A percentile compares a stretch with the other conserved stretches of the same genome.
Conservation (phyloP, 2,888 invertebrate genomes). For the Plagiodera versicolora region DNA sequence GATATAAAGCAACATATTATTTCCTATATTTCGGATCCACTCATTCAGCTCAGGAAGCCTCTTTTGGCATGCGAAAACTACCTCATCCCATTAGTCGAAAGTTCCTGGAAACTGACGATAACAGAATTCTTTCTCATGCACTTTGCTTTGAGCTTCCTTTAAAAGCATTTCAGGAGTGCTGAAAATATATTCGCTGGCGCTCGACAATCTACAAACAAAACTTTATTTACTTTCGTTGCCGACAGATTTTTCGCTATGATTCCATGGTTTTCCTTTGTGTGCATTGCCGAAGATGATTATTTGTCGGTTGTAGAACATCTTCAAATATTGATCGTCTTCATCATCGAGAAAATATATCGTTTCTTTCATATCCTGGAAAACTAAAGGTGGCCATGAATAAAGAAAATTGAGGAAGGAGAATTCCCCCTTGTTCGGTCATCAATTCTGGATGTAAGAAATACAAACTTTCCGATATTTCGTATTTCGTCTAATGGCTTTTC, state of each 20-base stretch:
- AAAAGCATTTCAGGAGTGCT: slow-evolving; percentile 40
- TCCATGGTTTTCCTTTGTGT: slow-evolving; percentile 10
- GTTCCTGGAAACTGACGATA: slow-evolving; percentile 45
- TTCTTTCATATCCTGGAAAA: no score
- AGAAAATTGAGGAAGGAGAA: no score
- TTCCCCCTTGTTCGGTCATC: no score
- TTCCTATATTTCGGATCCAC: not conserved
- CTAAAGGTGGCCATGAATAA: no score
- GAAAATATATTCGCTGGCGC: slow-evolving; percentile 36
- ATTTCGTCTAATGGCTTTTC: no score
- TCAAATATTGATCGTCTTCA: no score
- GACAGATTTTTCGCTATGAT: slow-evolving; percentile 26
- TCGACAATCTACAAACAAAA: slow-evolving; percentile 31
- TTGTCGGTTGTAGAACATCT: not conserved
- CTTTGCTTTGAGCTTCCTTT: slow-evolving; percentile 40
- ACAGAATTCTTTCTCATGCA: slow-evolving; percentile 46
- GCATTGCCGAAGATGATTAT: not conserved
- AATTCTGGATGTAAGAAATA: no score
- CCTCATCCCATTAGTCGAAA: slow-evolving; percentile 32
- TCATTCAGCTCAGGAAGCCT: not conserved
- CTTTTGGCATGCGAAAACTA: slow-evolving; percentile 15
- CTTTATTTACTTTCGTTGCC: slow-evolving; percentile 30
- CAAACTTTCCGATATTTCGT: no score
- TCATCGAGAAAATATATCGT: no score
- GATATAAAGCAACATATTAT: no score